Conservation (phyloP, 2,797 vertebrate species). For the Meda fulgida region DNA sequence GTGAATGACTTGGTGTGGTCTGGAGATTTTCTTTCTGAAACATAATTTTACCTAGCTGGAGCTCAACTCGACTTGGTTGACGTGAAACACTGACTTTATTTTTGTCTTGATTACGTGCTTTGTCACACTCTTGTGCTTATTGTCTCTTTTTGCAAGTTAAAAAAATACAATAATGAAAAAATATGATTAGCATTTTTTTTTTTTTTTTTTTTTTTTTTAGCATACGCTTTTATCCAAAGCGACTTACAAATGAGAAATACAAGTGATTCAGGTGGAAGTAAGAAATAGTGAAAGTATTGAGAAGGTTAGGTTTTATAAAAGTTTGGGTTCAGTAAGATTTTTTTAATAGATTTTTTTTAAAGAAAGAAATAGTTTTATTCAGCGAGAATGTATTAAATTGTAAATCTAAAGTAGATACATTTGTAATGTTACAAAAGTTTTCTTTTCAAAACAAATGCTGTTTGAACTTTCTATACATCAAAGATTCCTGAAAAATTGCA, state of each 20-base stretch:
- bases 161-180: neutral
- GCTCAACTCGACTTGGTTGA: neutral
- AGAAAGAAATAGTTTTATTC: neutral
- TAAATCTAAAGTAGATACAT: neutral
- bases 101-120: neutral
- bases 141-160: neutral
- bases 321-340: neutral
- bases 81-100: neutral
- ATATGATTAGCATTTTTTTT: neutral
- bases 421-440: neutral
- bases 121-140: neutral
- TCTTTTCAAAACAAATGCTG: neutral
- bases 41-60: neutral
- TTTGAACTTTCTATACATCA: too few species aligned
- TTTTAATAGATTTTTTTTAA: neutral
- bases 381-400: neutral
- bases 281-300: neutral
- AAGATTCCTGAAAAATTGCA: too few species aligned
- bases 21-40: conserved; percentile 12
- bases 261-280: neutral
- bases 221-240: neutral
- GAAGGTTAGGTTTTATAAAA: neutral
- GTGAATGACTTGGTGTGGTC: neutral
- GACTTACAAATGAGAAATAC: neutral
- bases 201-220: neutral